Conservation (phyloP, 2,888 invertebrate species). For the Tiphia femorata region DNA sequence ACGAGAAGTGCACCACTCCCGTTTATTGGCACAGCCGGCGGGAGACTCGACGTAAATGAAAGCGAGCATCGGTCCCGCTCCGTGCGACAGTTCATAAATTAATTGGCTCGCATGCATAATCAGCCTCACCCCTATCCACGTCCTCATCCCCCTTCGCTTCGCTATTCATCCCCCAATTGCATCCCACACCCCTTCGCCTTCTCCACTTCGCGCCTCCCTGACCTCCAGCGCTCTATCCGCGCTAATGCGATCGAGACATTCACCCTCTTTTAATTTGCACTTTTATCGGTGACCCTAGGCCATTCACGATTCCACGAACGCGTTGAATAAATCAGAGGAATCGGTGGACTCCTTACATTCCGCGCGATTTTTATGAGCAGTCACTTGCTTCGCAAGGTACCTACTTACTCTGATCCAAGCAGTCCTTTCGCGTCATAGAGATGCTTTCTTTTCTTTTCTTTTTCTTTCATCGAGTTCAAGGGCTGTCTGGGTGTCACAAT, state of each 20-base stretch:
- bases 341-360: too few species aligned
- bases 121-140: neutral
- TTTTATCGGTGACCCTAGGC: neutral
- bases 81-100: slow-evolving; percentile 28
- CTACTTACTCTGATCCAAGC: too few species aligned
- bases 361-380: too few species aligned
- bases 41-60: slow-evolving; percentile 30
- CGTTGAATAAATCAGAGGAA: too few species aligned
- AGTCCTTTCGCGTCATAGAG: too few species aligned
- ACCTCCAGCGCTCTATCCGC: neutral
- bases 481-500: too few species aligned
- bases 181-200: neutral
- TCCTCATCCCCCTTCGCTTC: slow-evolving; percentile 1
- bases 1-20: slow-evolving; percentile 22
- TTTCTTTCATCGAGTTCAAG: too few species aligned
- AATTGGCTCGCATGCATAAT: slow-evolving; percentile 30
- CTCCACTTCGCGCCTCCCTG: too few species aligned
- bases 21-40: slow-evolving; percentile 21
- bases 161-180: neutral
- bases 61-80: slow-evolving; percentile 19
- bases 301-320: too few species aligned
- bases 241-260: neutral
- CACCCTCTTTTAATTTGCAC: neutral
- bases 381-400: too few species aligned
- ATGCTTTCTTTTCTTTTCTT: too few species aligned